Conservation (phyloP, 2,888 invertebrate species). For the Uropetala carovei region DNA sequence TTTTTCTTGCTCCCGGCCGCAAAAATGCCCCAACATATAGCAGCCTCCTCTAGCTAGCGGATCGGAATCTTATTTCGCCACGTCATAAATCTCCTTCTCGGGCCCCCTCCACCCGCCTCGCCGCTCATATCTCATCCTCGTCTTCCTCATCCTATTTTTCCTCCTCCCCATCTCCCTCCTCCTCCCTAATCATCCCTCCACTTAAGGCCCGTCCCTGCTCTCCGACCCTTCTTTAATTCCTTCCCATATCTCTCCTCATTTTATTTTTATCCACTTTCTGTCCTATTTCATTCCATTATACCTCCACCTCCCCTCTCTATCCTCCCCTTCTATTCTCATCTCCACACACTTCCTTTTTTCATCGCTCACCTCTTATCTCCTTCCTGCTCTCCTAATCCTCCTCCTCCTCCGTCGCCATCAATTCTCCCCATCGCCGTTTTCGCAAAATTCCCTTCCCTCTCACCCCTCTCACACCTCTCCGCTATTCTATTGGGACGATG, state of each 20-base stretch:
- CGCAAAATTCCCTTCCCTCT: not conserved
- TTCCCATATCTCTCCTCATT: not conserved
- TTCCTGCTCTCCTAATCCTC: not conserved
- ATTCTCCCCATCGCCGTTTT: no score
- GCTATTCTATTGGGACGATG: not conserved
- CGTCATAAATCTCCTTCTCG: slow-evolving; percentile 48
- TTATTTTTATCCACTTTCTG: no score
- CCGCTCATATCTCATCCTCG: slow-evolving; percentile 1
- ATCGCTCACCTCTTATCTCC: not conserved
- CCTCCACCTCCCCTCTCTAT: not conserved
- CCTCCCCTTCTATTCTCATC: not conserved
- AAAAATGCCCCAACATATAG: not conserved
- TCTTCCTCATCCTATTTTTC: not conserved
- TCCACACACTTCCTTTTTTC: not conserved
- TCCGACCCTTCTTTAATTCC: not conserved
- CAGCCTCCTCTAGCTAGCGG: not conserved
- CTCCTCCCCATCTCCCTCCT: not conserved
- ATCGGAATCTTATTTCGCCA: slow-evolving; percentile 53
- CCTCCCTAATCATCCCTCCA: not conserved
- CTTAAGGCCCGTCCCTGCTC: not conserved
- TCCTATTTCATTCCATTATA: no score
- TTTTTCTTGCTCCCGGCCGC: not conserved
- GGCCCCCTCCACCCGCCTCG: no score
- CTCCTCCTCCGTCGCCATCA: not conserved
- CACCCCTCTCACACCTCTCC: not conserved